Evolutionary conservation across 1,140 invertebrate genomes (phyloP), one percentile per base, ranked within the genome.

Genomic region (Tribolium madens): DNA sequence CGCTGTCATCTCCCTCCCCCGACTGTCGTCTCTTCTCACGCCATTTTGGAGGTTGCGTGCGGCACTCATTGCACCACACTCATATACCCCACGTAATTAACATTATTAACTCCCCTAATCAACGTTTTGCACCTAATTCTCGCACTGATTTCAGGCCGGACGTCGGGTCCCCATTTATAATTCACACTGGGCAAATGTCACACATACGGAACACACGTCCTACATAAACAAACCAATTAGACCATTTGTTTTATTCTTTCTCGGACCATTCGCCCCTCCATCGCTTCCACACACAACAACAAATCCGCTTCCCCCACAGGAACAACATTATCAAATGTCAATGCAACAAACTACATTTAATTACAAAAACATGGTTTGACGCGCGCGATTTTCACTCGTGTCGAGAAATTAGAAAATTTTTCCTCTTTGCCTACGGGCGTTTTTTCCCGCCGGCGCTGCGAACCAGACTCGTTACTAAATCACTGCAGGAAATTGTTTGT

Each of bases 401-500:
- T 17, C 47, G 13, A 47, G 10, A 17, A 17, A 50, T 17, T 50
- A 50, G 48, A 50, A 18, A 57, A 12, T 57, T 53, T 15, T 12
- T 13, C 52, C 36, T 42, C n/a, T 42, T 9, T 9, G 36, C 5
- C 9, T 42, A n/a, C 9, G 36, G 10, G 14, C 57, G 57, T 12
- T 57, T 57, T 57, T 57, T 57, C 52, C 52, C 52, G 17, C 36
- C 36, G 0, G 36, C 36, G 52, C 17, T 47, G 33, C 68, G 68
- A 47, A 18, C n/a, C 21, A 47, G 68, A 42, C 15, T 72, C 26
- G 70, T 64, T 33, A 64, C 57, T 64, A 74, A 78, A 70, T 78
- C 76, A 68, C 53, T 70, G 72, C 71, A 21, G 68, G 71, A 70
- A 74, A 74, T 78, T 57, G 57, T 72, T 72, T 31, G 42, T 76